Conservation (phyloP, 2,113 vertebrate species). For the Alethe diademata region DNA sequence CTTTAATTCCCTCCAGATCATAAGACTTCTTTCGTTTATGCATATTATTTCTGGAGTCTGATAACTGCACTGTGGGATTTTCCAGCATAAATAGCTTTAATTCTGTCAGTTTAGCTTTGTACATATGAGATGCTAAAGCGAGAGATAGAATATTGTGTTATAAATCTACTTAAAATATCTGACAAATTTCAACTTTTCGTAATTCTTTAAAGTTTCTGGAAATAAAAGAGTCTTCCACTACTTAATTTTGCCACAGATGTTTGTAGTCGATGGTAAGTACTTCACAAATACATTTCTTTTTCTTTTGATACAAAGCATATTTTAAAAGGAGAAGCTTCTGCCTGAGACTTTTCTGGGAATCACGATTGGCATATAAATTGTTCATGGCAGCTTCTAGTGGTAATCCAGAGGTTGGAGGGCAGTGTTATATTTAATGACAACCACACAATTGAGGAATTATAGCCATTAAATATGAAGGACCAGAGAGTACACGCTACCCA, state of each 20-base stretch:
- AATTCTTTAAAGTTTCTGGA: constrained; percentile 2
- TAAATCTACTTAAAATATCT: constrained; percentile 4
- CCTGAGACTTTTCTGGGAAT: background rate
- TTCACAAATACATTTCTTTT: background rate
- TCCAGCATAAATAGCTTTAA: constrained; percentile 21
- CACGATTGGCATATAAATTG: background rate
- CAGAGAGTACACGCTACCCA: background rate
- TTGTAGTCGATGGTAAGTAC: background rate
- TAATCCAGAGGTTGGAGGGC: background rate
- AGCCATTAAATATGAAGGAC: constrained; percentile 19
- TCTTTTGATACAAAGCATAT: background rate
- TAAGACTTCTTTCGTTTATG: constrained; percentile 13
- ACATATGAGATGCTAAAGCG: background rate
- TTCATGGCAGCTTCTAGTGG: background rate
- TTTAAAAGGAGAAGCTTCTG: background rate
- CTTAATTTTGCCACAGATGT: background rate
- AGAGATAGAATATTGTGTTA: background rate
- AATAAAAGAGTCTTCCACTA: background rate
- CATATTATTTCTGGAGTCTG: background rate
- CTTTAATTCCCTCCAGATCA: background rate
- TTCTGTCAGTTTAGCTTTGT: constrained; percentile 27
- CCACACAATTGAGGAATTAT: background rate
- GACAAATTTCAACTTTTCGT: background rate
- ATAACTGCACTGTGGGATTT: background rate
- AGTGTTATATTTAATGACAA: constrained; percentile 2